Percentiles rank a stretch among this genome's conserved stretches.
phyloP scores from a whole-genome alignment of 1,140 invertebrate genomes.

The Cotesia vestalis region DNA sequence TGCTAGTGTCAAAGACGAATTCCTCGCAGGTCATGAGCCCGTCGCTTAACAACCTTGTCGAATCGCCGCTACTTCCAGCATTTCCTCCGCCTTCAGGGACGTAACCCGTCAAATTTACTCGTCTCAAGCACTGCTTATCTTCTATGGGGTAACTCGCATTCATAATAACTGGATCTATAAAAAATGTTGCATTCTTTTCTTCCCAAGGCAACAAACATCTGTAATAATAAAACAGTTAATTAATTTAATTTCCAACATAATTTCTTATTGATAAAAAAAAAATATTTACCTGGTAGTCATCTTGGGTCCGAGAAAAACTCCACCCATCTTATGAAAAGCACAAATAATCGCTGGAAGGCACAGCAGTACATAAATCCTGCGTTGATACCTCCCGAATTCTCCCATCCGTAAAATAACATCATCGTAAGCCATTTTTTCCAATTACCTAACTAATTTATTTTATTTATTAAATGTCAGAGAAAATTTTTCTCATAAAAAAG shows the following conservation, averaged over 20 bases:
- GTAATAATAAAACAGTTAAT: conserved; percentile 28
- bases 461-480: background rate
- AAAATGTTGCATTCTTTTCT: conserved; percentile 65
- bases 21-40: conserved; percentile 59
- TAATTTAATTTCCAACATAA: conserved; percentile 16
- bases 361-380: conserved; percentile 74
- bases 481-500: too few relatives aligned
- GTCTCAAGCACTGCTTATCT: conserved; percentile 62
- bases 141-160: conserved; percentile 70
- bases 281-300: conserved; percentile 68
- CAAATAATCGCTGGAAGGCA: conserved; percentile 78
- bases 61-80: conserved; percentile 44
- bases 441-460: background rate
- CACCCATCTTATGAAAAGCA: conserved; percentile 80
- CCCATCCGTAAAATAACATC: conserved; percentile 75
- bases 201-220: conserved; percentile 73
- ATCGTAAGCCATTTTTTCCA: conserved; percentile 75
- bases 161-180: conserved; percentile 58
- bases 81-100: conserved; percentile 48
- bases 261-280: conserved; percentile 43
- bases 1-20: conserved; percentile 71
- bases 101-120: conserved; percentile 52
- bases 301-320: conserved; percentile 77
- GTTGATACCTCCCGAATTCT: conserved; percentile 80
- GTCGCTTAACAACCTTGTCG: conserved; percentile 33